Base-by-base conservation (phyloP, 2,113 vertebrate genomes). In the Murina feae region DNA sequence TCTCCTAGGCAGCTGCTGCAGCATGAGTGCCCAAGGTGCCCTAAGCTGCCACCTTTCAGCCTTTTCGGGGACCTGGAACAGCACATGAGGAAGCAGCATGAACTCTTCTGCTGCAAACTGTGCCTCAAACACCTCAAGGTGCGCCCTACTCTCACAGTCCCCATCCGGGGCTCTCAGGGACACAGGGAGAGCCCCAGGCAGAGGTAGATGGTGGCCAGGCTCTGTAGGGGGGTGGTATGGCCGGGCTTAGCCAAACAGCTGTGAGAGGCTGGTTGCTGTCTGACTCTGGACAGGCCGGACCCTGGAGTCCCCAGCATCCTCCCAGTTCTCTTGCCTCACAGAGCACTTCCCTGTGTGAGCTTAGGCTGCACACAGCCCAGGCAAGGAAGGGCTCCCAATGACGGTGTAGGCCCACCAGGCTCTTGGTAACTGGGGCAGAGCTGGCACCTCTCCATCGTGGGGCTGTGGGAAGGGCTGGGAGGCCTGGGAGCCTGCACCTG, bases 21-120 rank as follows among this genome's bases (percentile, higher is more conserved):
- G 90, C 98, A 99, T 0, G 99, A 99, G 68, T 99, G 99, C 95
- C 97, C 98, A 1, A 93, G 97, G 74, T 99, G 99, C 96, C 97
- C 98, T 0, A 99, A 99, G 12, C 96, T 98, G 28, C 99, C 99
- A 35, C 98, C 99, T 0, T 99, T 99, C 93, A 98, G 98, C 90
- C 99, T 98, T 96, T 99, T 99, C 87, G 99, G 99, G 81, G 99
- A 99, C 91, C 98, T 99, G 95, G 99, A 99, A n/a, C 99, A 99
- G 78, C 99, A 99, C 97, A 99, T 99, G 99, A 98, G 99, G 96
- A 99, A 99, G 97, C 99, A 99, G 93, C 99, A 99, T 0, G 99
- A 99, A 83, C 98, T 99, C 63, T 99, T 99, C 98, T 99, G 99
- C 96, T 99, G 99, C 95, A 99, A 99, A 75, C 98, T 99, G 71